Conservation (phyloP, 2,113 vertebrate species). For the Petaurus breviceps region DNA sequence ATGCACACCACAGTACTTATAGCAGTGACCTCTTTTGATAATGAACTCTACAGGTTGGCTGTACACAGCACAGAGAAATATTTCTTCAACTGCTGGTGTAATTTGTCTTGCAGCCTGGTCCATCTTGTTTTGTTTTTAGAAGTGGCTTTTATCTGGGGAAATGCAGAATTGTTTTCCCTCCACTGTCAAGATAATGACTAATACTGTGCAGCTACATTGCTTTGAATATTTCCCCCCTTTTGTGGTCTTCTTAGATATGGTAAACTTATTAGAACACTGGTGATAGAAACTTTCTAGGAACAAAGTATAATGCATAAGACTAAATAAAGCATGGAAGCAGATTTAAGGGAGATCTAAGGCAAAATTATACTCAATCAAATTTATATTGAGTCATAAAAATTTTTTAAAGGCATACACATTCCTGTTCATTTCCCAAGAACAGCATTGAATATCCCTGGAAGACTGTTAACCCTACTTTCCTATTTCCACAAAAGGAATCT, state of each 20-base stretch:
- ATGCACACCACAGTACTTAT: background rate
- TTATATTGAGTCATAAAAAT: background rate
- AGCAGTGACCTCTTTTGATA: conserved; percentile 10
- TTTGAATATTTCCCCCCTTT: background rate
- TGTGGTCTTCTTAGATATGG: background rate
- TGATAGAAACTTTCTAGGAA: background rate
- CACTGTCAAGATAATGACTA: background rate
- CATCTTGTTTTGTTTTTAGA: background rate
- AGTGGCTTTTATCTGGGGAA: background rate
- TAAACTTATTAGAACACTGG: background rate
- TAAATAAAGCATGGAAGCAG: background rate
- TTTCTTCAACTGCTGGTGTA: background rate
- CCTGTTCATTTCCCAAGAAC: background rate
- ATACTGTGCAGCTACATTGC: background rate
- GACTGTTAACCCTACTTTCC: background rate
- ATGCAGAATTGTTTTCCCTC: background rate
- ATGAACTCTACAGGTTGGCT: background rate
- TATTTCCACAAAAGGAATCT: background rate
- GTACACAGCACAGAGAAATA: background rate
- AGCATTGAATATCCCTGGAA: background rate
- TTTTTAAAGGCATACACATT: background rate
- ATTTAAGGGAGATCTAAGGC: background rate
- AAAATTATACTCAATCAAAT: background rate
- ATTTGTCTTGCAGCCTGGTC: background rate
- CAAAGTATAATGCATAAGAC: background rate